Conservation (phyloP, 37 sponge, comb jelly and placozoan genomes). For the Aphrocallistes beatrix region DNA sequence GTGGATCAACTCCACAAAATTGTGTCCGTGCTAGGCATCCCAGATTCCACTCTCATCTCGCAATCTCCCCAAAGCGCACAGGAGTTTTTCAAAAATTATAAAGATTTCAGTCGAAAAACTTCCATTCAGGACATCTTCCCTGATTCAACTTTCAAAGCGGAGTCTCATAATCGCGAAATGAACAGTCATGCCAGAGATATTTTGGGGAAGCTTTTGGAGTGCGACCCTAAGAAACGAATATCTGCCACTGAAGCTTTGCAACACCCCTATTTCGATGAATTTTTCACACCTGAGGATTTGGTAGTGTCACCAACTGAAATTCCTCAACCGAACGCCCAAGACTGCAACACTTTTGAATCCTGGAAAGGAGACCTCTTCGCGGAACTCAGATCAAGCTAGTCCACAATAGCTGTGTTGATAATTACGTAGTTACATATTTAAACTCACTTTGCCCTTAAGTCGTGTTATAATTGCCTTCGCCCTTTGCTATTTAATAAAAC, state of each 20-base stretch:
- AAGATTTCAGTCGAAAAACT: neutral
- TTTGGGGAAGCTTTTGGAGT: neutral
- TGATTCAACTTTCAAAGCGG: neutral
- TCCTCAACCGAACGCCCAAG: neutral
- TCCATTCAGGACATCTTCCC: neutral
- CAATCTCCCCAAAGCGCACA: neutral
- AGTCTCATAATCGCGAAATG: neutral
- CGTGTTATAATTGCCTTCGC: too few species aligned
- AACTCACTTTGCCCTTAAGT: too few species aligned
- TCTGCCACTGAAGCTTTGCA: neutral
- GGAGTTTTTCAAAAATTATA: neutral
- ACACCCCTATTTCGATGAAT: constrained; percentile 9
- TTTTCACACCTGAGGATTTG: neutral
- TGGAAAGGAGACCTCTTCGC: neutral
- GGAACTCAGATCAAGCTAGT: too few species aligned
- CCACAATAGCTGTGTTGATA: too few species aligned
- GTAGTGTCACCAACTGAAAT: neutral
- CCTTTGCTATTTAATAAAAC: too few species aligned
- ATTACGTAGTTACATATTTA: too few species aligned
- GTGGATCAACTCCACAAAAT: constrained; percentile 1
- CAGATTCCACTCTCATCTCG: neutral
- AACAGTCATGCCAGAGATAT: neutral
- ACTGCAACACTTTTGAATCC: neutral
- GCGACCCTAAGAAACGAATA: neutral
- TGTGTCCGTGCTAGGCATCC: neutral